A percentile compares a stretch with the other conserved stretches of the same genome.
Evolutionary conservation across 2,888 invertebrate species (phyloP).

Genomic region (Athalia circularis): DNA sequence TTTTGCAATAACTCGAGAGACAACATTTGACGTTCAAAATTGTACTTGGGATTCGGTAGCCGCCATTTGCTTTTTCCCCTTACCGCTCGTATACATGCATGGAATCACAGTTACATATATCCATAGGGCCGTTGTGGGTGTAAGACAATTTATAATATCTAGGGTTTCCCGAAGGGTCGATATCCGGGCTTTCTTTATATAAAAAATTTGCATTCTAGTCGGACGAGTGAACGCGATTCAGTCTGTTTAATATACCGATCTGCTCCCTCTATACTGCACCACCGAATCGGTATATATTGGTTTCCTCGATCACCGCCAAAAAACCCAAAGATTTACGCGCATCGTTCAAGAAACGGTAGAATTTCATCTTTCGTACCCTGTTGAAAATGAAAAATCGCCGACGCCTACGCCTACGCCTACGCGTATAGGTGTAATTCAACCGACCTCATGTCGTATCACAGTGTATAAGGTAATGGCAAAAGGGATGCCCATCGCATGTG

Average conservation of each 20-base stretch:
- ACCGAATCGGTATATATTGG: constrained; percentile 25
- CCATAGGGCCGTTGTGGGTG: constrained; percentile 2
- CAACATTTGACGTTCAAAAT: constrained; percentile 31
- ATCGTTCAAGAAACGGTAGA: constrained; percentile 15
- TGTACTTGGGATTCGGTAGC: constrained; percentile 19
- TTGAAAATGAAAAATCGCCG: background rate
- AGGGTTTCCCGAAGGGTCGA: constrained; percentile 36
- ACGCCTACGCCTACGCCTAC: too few relatives aligned
- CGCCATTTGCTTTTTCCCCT: constrained; percentile 25
- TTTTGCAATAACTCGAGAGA: constrained; percentile 32
- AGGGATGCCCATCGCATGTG: too few relatives aligned
- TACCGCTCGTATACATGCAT: constrained; percentile 2
- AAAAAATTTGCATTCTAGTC: constrained; percentile 34
- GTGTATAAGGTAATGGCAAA: too few relatives aligned
- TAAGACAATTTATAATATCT: constrained; percentile 41
- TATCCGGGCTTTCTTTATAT: constrained; percentile 33
- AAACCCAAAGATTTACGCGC: constrained; percentile 20
- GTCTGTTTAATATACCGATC: constrained; percentile 33
- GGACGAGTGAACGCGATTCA: constrained; percentile 15
- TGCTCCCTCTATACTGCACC: background rate
- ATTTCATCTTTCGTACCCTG: constrained; percentile 19
- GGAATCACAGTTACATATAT: background rate
- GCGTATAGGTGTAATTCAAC: too few relatives aligned
- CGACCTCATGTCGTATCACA: too few relatives aligned
- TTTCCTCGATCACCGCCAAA: constrained; percentile 17